Base-by-base conservation (phyloP, 2,113 vertebrate species). In the Thalassoma bifasciatum region DNA sequence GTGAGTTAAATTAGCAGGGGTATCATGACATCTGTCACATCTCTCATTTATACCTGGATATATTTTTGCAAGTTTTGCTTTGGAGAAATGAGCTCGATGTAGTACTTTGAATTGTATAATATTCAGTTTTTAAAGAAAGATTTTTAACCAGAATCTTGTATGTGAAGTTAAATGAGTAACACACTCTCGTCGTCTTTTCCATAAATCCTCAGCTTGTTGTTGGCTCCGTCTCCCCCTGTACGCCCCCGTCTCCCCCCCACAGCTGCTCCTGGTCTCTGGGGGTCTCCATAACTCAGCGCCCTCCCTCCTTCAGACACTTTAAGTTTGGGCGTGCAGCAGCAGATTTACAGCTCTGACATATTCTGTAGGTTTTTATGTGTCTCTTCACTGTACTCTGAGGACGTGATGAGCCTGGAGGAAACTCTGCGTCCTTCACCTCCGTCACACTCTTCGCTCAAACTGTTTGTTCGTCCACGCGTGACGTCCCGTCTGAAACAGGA, bases 291-390 rank as follows among this genome's bases (percentile, higher is more conserved):
- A 42, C 46, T 34, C 37, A 22, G 2, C 4, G 1, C 68, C 8
- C 23, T 21, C 12, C 38, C 67, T 38, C 34, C 24, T 6, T 4
- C 30, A 30, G 30, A 30, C 30, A 30, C 30, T 30, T 30, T 30
- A 30, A 30, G 30, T 30, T 30, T 30, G 3, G 22, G 22, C 8
- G 17, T 10, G 50, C 50, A 37, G 0, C 2, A 47, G 60, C 60
- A 24, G 42, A 65, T 75, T 66, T 59, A 75, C 36, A 46, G 36
- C 62, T 66, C 49, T 75, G 53, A 58, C 53, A 51, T 74, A 51
- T 58, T 51, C 44, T 59, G 50, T 42, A 51, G 17, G n/a, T 34
- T 59, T 75, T 58, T 51, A 65, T 14, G 30, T 13, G 0, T 1
- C 21, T 24, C 14, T 8, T 26, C 37, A n/a, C 11, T 49, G 30